A percentile compares a stretch with the other conserved stretches of the same genome.
Evolutionary conservation across 37 sponge, comb jelly and placozoan species (phyloP).

Genomic region (Oopsacas minuta): DNA sequence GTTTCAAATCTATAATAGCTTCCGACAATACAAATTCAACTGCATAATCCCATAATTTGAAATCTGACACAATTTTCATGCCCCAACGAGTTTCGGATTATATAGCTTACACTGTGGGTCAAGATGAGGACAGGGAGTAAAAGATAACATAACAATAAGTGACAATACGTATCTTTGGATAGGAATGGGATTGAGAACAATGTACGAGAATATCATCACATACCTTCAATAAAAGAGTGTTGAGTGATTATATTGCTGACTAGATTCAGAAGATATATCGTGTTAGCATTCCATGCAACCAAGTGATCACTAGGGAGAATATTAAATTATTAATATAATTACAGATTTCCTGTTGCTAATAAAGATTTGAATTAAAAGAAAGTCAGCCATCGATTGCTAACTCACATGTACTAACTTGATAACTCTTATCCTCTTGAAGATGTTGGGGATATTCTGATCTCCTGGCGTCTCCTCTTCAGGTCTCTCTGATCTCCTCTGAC

Average conservation of each 20-base stretch:
- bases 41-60: no score
- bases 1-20: no score
- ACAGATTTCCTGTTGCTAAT: no score
- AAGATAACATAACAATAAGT: no score
- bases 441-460: not conserved
- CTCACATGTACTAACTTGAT: slow-evolving; percentile 19
- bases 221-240: not conserved
- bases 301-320: not conserved
- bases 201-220: not conserved
- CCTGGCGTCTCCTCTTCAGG: not conserved
- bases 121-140: no score
- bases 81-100: no score
- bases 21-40: no score
- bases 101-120: no score
- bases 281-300: slow-evolving; percentile 7
- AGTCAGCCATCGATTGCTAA: not conserved
- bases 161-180: no score
- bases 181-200: no score
- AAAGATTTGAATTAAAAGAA: no score
- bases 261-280: not conserved
- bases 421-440: slow-evolving; percentile 2
- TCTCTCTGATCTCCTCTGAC: not conserved
- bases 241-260: not conserved
- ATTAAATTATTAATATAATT: not conserved
- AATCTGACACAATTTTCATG: no score